Evolutionary conservation across 1,140 invertebrate genomes (phyloP).

Genomic region (Formica exsecta): DNA sequence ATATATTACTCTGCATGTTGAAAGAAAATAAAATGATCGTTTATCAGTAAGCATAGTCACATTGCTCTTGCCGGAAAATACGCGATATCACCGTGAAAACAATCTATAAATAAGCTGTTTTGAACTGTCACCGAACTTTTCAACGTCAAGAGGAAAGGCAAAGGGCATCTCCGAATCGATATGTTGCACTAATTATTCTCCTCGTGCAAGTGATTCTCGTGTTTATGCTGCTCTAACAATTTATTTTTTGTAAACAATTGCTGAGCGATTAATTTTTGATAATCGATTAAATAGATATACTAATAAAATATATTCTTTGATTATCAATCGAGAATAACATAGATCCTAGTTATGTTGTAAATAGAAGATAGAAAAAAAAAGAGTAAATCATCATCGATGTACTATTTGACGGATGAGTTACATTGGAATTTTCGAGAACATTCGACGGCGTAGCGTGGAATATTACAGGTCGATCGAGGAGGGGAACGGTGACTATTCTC

Average conservation of each 20-base stretch:
- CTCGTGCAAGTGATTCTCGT: not conserved
- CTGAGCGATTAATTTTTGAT: too few relatives aligned
- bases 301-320: too few relatives aligned
- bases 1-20: not conserved
- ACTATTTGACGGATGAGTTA: not conserved
- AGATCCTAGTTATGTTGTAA: not conserved
- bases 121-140: slow-evolving; percentile 8
- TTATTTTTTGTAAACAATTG: too few relatives aligned
- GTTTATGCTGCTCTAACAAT: not conserved
- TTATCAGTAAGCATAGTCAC: slow-evolving; percentile 14
- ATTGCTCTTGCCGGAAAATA: slow-evolving; percentile 5
- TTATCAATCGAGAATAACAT: not conserved
- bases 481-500: slow-evolving; percentile 19
- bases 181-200: not conserved
- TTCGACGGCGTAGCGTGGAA: not conserved
- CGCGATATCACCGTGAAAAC: not conserved
- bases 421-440: not conserved
- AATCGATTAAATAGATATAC: too few relatives aligned
- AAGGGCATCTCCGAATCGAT: slow-evolving; percentile 7
- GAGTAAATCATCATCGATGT: too few relatives aligned
- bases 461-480: slow-evolving; percentile 27
- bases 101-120: slow-evolving; percentile 34
- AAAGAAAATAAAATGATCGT: slow-evolving; percentile 53
- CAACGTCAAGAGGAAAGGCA: not conserved
- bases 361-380: not conserved